Conservation (phyloP, 2,113 vertebrate genomes). For the Nicator chloris region DNA sequence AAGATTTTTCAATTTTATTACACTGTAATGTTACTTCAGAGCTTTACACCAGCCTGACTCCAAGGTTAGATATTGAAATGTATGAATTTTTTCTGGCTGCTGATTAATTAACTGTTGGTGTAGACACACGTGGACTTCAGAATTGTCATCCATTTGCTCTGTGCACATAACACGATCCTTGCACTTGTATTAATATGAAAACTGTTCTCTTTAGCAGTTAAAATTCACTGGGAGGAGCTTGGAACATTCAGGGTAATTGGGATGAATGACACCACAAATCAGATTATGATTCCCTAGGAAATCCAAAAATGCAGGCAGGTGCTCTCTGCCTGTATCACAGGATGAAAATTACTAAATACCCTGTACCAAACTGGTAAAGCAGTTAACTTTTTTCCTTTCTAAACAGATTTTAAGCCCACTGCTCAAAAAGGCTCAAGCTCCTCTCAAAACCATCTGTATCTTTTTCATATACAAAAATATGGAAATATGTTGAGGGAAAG, state of each 20-base stretch:
- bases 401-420: neutral
- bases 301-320: neutral
- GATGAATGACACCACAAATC: neutral
- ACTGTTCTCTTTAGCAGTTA: neutral
- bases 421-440: neutral
- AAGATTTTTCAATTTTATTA: neutral
- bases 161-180: rapidly evolving
- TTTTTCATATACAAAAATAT: neutral
- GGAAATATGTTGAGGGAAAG: neutral
- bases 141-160: neutral
- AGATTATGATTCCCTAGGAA: neutral
- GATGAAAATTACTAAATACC: neutral
- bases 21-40: neutral
- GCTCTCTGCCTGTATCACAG: neutral
- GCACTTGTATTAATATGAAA: neutral
- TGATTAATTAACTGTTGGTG: neutral
- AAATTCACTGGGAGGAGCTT: neutral
- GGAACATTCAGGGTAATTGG: neutral
- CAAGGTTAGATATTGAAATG: neutral
- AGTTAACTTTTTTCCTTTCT: neutral
- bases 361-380: neutral
- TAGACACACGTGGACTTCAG: neutral
- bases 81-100: neutral
- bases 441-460: neutral
- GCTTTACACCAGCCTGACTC: neutral